Evolutionary conservation across 2,888 invertebrate genomes (phyloP), one percentile per base, ranked within the genome.

Genomic region (Volucella inflata): DNA sequence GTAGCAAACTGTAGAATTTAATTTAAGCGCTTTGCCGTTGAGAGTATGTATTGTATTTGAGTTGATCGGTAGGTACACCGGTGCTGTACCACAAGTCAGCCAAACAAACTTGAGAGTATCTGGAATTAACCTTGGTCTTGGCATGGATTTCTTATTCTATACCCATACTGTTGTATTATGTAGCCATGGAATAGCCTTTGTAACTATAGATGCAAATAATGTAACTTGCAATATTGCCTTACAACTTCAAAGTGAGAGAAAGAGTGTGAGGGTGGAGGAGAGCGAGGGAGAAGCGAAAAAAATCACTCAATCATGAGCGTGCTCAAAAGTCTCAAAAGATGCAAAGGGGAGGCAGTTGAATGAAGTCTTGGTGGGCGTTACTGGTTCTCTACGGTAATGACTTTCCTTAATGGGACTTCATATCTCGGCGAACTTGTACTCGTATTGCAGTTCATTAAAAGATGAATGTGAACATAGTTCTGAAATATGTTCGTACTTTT

Each of bases 111-210:
- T 46, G 77, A 80, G 76, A 70, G 71, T 83, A 75, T 30, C 30
- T 30, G 65, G 78, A 87, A 87, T 77, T 79, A 83, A 83, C 87
- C 87, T 87, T 87, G 87, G 87, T 83, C 87, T 87, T 87, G 87
- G 87, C 87, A 83, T 83, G 83, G 78, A 83, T 87, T 83, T 87
- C 81, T 76, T 71, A 76, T 44, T 70, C 60, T 16, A 72, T 46
- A 65, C 40, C 51, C 53, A 64, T 48, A 30, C 30, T 30, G 30
- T 30, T 6, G 30, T 30, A 30, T 30, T 30, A 6, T 30, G 30
- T 30, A 42, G 44, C 17, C 64, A 53, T 75, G 65, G 55, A 64
- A 57, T 71, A 40, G 38, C 59, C 64, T 64, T 60, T 79, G 83
- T 53, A 75, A 75, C 62, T 65, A 60, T 55, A 68, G 55, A 76